These are phyloP conservation scores for Xiphophorus birchmanni DNA, from an alignment of 2,797 vertebrate genomes.

Conservation along the genomic window DNA sequence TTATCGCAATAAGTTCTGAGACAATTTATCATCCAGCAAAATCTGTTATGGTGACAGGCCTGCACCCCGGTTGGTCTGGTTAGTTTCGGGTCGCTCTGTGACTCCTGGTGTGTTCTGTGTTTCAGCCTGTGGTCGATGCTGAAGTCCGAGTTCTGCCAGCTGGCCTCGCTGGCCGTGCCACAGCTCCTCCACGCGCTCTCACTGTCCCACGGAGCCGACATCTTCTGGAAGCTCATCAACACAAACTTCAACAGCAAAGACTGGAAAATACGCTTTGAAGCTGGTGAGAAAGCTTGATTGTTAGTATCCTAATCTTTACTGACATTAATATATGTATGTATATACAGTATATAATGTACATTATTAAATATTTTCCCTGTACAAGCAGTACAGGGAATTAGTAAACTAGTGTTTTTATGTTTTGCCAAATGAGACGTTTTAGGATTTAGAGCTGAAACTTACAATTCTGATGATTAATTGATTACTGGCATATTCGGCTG, in stretches of 20 bases:
- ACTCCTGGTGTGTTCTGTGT: conserved; percentile 25
- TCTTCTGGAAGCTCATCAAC: conserved; percentile 98
- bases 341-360: background rate
- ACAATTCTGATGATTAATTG: no score
- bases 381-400: background rate
- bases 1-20: no score
- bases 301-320: background rate
- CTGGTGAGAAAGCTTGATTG: conserved; percentile 81
- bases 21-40: no score
- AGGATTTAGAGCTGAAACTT: conserved; percentile 33
- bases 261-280: conserved; percentile 99
- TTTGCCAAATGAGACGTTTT: conserved; percentile 51
- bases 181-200: conserved; percentile 96
- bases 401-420: conserved; percentile 64
- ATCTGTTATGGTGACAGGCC: no score
- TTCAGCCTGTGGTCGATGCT: conserved; percentile 95
- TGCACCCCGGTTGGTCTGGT: no score
- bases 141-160: conserved; percentile 97
- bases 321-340: background rate
- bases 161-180: conserved; percentile 94
- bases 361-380: background rate
- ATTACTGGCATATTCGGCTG: no score
- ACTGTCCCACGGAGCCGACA: conserved; percentile 93
- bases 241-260: conserved; percentile 97
- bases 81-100: background rate